These are phyloP conservation scores for Vollenhovia emeryi DNA, from an alignment of 1,140 invertebrate species.

Conservation along the genomic window DNA sequence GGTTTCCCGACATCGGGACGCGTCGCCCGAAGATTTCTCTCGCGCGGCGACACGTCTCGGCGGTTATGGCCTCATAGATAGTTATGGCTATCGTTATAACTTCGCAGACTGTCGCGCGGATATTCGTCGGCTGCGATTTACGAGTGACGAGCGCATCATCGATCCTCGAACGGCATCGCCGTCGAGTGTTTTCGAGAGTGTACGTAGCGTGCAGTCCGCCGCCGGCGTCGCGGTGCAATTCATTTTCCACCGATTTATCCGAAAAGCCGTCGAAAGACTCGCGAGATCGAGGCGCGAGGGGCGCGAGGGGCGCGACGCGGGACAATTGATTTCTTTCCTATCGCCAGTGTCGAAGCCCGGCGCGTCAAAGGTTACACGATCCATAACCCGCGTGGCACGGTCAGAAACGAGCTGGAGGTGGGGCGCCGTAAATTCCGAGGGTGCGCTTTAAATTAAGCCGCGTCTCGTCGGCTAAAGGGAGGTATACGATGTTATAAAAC, in stretches of 20 bases:
- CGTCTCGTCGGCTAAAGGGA: conserved; percentile 56
- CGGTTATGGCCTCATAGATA: background rate
- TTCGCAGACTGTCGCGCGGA: conserved; percentile 1
- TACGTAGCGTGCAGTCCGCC: conserved; percentile 2
- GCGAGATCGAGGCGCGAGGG: background rate
- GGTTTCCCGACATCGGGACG: background rate
- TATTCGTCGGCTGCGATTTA: conserved; percentile 53
- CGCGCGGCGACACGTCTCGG: background rate
- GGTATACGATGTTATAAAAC: conserved; percentile 48
- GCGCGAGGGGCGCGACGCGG: conserved; percentile 6
- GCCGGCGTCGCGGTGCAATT: conserved; percentile 52
- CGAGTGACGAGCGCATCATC: conserved; percentile 55
- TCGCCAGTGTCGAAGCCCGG: background rate
- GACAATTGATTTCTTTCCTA: conserved; percentile 69
- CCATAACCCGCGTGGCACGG: conserved; percentile 58
- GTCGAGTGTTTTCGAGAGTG: conserved; percentile 1
- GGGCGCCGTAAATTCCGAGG: conserved; percentile 60
- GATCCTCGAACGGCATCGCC: conserved; percentile 37
- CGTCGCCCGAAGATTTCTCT: background rate
- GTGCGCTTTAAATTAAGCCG: conserved; percentile 67
- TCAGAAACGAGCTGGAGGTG: conserved; percentile 33
- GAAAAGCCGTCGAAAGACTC: conserved; percentile 57
- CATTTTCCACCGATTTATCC: conserved; percentile 63
- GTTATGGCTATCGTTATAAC: conserved; percentile 44
- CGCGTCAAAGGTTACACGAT: conserved; percentile 68